These are phyloP conservation scores for Drosophila rufa DNA, from an alignment of 1,140 invertebrate genomes.

Conservation along the genomic window DNA sequence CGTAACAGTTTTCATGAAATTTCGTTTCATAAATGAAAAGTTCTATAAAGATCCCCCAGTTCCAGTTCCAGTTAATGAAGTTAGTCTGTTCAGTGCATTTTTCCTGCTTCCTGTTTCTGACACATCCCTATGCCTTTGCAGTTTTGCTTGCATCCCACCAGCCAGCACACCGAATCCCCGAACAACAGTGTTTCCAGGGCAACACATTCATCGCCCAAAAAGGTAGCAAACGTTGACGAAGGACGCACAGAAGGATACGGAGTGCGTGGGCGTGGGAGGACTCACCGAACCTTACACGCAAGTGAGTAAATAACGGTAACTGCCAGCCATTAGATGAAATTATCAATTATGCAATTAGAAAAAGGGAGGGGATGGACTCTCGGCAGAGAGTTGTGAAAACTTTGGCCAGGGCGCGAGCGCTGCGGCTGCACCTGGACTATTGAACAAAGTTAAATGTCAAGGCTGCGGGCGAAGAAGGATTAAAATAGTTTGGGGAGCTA, in stretches of 20 bases:
- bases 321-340: conserved; percentile 26
- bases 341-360: conserved; percentile 51
- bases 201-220: conserved; percentile 8
- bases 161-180: neutral
- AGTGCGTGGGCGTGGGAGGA: conserved; percentile 10
- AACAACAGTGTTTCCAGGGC: conserved; percentile 27
- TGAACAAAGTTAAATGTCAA: conserved; percentile 38
- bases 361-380: conserved; percentile 10
- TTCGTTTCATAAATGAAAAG: neutral
- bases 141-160: conserved; percentile 2
- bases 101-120: neutral
- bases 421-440: conserved; percentile 16
- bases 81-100: neutral
- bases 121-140: neutral
- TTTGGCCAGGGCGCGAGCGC: neutral
- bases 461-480: neutral
- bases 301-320: conserved; percentile 45
- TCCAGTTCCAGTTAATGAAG: neutral
- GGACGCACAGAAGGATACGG: neutral
- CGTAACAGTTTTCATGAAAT: neutral
- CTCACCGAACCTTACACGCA: conserved; percentile 31
- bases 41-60: neutral
- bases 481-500: conserved; percentile 28
- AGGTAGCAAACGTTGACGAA: neutral
- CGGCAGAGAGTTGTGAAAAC: conserved; percentile 23